phyloP scores from a whole-genome alignment of 2,888 invertebrate genomes.

The Epistrophe grossulariae region DNA sequence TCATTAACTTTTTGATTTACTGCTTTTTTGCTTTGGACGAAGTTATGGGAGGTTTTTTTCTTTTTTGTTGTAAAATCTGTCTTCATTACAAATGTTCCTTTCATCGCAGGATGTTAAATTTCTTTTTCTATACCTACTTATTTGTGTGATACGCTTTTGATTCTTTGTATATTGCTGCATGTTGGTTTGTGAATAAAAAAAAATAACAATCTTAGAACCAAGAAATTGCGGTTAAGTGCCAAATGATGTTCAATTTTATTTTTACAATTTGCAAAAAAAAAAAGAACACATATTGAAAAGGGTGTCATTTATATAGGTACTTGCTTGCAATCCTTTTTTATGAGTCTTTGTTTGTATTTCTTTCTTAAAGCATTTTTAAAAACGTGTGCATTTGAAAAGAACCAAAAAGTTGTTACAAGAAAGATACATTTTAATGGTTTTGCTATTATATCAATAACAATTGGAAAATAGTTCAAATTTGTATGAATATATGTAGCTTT shows the following conservation, averaged over 20 bases:
- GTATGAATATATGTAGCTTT: not conserved
- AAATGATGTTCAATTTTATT: constrained; percentile 54
- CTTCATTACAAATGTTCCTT: constrained; percentile 36
- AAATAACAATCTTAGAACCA: constrained; percentile 8
- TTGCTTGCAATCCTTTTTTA: constrained; percentile 25
- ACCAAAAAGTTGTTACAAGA: not conserved
- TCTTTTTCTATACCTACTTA: not conserved
- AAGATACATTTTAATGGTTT: constrained; percentile 27
- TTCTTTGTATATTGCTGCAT: constrained; percentile 22
- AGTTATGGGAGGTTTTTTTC: constrained; percentile 13
- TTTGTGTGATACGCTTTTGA: not conserved
- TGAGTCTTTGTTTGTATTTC: not conserved
- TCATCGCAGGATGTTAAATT: constrained; percentile 23
- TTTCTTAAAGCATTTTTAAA: not conserved
- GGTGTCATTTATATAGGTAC: constrained; percentile 17
- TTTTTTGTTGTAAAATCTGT: not conserved
- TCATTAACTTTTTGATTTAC: constrained; percentile 72
- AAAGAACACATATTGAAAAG: constrained; percentile 26
- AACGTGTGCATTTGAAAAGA: constrained; percentile 29
- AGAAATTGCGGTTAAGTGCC: constrained; percentile 71
- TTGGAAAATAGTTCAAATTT: constrained; percentile 35
- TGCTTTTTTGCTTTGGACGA: constrained; percentile 27
- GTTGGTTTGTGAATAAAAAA: constrained; percentile 35
- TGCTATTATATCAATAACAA: constrained; percentile 8
- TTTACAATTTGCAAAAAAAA: constrained; percentile 28